Base-by-base conservation (phyloP, 2,888 invertebrate genomes). In the Lasiommata megera region DNA sequence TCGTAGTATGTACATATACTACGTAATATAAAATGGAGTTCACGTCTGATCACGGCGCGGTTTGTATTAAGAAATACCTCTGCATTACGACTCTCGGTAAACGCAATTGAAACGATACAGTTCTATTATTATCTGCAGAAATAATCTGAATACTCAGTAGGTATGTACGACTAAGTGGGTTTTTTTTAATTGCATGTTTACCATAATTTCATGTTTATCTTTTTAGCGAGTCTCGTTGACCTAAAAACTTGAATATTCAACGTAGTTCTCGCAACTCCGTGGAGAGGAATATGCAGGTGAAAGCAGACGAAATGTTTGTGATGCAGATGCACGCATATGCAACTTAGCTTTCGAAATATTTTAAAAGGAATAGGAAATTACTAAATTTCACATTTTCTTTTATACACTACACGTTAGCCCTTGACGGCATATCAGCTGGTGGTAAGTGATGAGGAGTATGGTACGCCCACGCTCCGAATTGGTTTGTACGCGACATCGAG, bases 241-340 rank as follows among this genome's bases (percentile, higher is more conserved):
- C 56, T 51, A 56, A 56, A 56, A 51, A 56, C 56, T 51, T 56
- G 56, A 51, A 56, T 51, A 52, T 56, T 56, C 56, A 56, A 11
- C 56, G 50, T 17, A 44, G 44, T 31, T 17, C 38, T 51, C 51
- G 51, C 44, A 43, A 44, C 44, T 51, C 38, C n/a, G 41, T 11
- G 29, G 31, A 56, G 56, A 51, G 51, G 51, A 51, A 56, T 56
- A 46, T 46, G 51, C 51, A 37, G 18, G 38, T 44, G 36, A 51
- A 51, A 56, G 43, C 44, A 34, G 56, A 43, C 40, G 44, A 36
- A 51, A 56, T 51, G 44, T 51, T 51, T 56, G 38, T 56, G 51
- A 51, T 51, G 56, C 44, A 46, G 51, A 56, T 56, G 44, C 38
- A 56, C 40, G 43, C 43, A 50, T 43, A 50, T 51, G 38, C 37